phyloP scores from a whole-genome alignment of 2,113 vertebrate species.

The Sardina pilchardus region DNA sequence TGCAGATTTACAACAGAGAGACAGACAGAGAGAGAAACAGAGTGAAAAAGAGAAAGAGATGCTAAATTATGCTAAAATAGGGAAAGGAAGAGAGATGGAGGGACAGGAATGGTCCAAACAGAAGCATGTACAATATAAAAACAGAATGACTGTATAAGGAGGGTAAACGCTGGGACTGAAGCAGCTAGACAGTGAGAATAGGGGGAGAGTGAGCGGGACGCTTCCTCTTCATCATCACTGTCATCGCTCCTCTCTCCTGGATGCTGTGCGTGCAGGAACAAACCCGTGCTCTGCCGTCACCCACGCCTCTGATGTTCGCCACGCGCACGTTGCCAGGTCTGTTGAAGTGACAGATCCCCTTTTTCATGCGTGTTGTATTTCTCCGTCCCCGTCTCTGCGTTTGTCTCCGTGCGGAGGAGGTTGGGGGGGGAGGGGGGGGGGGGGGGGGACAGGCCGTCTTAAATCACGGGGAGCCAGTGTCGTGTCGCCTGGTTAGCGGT shows the following conservation, averaged over 20 bases:
- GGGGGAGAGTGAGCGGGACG: no score
- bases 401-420: background rate
- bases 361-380: background rate
- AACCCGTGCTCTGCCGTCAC: background rate
- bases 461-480: conserved; percentile 44
- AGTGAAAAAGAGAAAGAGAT: conserved; percentile 20
- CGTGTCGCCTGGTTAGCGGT: conserved; percentile 41
- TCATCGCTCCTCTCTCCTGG: background rate
- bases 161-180: background rate
- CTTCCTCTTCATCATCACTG: background rate
- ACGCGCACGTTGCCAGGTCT: background rate
- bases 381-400: background rate
- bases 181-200: background rate
- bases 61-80: conserved; percentile 30
- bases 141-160: background rate
- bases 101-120: background rate
- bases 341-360: background rate
- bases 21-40: conserved; percentile 30
- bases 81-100: background rate
- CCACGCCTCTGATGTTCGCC: background rate
- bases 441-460: background rate
- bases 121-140: background rate
- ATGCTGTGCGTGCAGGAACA: background rate
- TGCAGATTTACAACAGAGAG: conserved; percentile 65
- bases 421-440: no score